Evolutionary conservation across 2,797 vertebrate genomes (phyloP).

Genomic region (Argya squamiceps): DNA sequence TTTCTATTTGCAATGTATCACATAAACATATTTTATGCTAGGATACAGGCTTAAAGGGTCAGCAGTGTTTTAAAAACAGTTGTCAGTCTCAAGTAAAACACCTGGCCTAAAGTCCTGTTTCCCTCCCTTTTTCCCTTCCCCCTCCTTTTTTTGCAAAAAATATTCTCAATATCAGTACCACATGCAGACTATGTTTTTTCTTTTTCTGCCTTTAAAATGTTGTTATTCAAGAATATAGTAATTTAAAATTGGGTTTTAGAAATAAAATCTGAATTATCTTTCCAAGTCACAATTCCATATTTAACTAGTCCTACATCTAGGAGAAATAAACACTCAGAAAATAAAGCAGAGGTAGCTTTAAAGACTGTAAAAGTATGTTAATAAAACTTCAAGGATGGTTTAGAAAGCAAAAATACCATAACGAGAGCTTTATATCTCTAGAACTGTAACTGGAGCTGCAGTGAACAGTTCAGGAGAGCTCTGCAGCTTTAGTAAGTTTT

Average conservation of each 20-base stretch:
- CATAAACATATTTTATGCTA: slow-evolving; percentile 77
- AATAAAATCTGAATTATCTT: background rate
- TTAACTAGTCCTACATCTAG: background rate
- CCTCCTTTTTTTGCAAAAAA: background rate
- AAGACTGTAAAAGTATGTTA: slow-evolving; percentile 14
- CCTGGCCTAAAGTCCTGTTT: slow-evolving; percentile 64
- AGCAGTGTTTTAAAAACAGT: slow-evolving; percentile 81
- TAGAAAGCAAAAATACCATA: slow-evolving; percentile 28
- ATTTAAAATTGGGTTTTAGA: background rate
- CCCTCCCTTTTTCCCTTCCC: background rate
- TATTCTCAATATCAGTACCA: slow-evolving; percentile 24
- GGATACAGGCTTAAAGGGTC: slow-evolving; percentile 74
- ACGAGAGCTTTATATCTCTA: slow-evolving; percentile 6
- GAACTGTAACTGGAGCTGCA: background rate
- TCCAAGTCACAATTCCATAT: slow-evolving; percentile 10
- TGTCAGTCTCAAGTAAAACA: slow-evolving; percentile 81
- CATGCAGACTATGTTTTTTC: background rate
- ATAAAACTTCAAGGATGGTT: slow-evolving; percentile 41
- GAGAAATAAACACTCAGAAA: background rate
- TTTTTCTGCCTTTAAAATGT: slow-evolving; percentile 37
- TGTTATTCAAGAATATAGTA: background rate
- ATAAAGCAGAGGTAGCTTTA: slow-evolving; percentile 2
- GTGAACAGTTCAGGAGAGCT: background rate
- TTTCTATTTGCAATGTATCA: slow-evolving; percentile 77
- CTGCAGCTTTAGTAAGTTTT: background rate